Conservation (phyloP, 2,113 vertebrate species). For the Hippocampus comes region DNA sequence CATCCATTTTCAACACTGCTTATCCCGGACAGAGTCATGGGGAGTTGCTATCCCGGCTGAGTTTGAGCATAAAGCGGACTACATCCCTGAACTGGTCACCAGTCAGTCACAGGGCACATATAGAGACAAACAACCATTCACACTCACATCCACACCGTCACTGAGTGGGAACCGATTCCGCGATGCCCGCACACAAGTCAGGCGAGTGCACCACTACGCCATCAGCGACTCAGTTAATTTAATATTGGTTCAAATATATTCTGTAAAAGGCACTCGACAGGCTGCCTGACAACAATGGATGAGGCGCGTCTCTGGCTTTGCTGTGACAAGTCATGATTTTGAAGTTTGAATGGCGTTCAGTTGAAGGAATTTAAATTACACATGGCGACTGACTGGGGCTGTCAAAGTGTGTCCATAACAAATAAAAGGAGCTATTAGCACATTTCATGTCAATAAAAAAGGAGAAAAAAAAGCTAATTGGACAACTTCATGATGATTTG, state of each 20-base stretch:
- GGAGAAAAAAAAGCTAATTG: neutral
- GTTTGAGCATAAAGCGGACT: neutral
- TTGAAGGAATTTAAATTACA: constrained; percentile 27
- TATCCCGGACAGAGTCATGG: no score
- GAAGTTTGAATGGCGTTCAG: constrained; percentile 27
- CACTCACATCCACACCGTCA: no score
- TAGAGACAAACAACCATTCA: no score
- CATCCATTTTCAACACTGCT: no score
- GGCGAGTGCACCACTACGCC: no score
- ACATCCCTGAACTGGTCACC: no score
- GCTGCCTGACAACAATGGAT: constrained; percentile 15
- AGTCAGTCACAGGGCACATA: no score
- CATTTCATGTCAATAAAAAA: neutral
- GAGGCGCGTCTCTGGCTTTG: constrained; percentile 37
- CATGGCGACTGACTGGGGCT: constrained; percentile 20
- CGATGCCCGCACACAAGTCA: no score
- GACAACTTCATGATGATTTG: neutral
- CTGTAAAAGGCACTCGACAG: constrained; percentile 28
- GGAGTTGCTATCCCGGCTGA: neutral
- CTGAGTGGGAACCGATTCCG: no score
- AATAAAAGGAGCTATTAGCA: neutral
- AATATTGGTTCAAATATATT: constrained; percentile 20
- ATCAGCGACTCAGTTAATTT: constrained; percentile 6
- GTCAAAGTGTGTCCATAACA: constrained; percentile 24
- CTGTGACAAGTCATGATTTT: constrained; percentile 32